A percentile compares a stretch with the other conserved stretches of the same genome.
Evolutionary conservation across 2,797 vertebrate species (phyloP).

Genomic region (Chiroxiphia lanceolata): DNA sequence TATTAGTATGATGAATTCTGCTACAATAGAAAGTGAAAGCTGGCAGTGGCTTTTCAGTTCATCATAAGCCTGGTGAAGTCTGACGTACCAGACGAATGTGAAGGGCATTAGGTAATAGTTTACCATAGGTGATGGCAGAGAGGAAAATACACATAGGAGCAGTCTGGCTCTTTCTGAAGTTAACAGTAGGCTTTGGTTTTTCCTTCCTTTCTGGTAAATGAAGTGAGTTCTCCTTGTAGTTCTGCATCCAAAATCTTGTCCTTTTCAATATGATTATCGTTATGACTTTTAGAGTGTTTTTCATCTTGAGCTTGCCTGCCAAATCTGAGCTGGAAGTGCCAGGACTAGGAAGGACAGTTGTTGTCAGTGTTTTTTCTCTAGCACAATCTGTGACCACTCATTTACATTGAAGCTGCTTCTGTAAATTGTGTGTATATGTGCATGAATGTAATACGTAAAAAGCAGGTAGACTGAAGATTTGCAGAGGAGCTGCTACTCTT

Average conservation of each 20-base stretch:
- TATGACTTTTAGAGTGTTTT: background rate
- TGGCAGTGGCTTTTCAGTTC: background rate
- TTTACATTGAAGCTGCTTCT: background rate
- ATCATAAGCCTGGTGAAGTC: background rate
- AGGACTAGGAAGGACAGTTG: background rate
- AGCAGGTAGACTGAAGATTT: background rate
- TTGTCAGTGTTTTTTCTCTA: background rate
- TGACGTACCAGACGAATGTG: background rate
- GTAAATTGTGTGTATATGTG: background rate
- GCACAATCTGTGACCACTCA: background rate
- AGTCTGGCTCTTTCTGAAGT: background rate
- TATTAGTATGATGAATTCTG: background rate
- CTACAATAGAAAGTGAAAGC: background rate
- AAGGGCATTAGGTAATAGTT: background rate
- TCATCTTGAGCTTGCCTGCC: background rate
- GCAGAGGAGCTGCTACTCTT: background rate
- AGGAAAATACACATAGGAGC: background rate
- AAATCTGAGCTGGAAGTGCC: background rate
- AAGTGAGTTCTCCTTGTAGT: background rate
- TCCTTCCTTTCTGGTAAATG: background rate
- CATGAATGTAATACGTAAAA: background rate
- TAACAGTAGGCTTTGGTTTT: background rate
- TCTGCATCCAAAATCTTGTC: background rate
- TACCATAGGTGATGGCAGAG: background rate
- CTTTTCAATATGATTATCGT: background rate